Base-by-base conservation (phyloP, 2,113 vertebrate species). In the Octodon degus region DNA sequence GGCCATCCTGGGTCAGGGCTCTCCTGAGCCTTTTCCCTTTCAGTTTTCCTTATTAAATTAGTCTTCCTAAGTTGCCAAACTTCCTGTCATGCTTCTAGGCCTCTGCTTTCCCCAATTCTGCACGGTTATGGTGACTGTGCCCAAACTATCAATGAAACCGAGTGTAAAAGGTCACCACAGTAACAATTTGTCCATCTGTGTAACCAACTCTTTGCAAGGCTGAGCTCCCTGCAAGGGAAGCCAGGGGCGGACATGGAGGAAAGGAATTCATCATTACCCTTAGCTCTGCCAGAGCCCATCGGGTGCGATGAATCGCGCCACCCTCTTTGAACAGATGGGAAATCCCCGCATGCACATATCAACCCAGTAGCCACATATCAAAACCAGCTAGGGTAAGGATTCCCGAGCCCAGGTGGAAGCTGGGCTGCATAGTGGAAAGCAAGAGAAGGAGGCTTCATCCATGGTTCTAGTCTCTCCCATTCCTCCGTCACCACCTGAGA, bases 241-340 rank as follows among this genome's bases (percentile, higher is more conserved):
- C 32, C 60, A 9, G 22, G 24, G 22, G 17, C n/a, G 22, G 91
- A 24, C 60, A 27, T 0, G 17, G 11, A 24, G 34, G 76, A 77
- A 47, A 0, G 25, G 74, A 60, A 17, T 9, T 34, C 53, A 68
- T 55, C 34, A 84, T 53, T 27, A 25, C 50, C 60, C 2, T 53
- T 53, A 55, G 17, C 17, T 50, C 34, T 0, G 0, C 1, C 58
- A 89, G 62, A 92, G 83, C n/a, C 30, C 2, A 0, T 12, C 34
- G 62, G 53, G 8, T 40, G 27, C 65, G 19, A 85, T 77, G n/a
- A 74, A 43, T 43, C 87, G 17, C 37, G 25, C 74, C 47, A 34
- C 53, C 25, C 11, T 93, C 58, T 62, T 92, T 96, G 58, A 47
- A 88, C 67, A 72, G 55, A 55, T 11, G 62, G 68, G 87, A 97